phyloP scores from a whole-genome alignment of 2,888 invertebrate species.

The Pheosia tremula region DNA sequence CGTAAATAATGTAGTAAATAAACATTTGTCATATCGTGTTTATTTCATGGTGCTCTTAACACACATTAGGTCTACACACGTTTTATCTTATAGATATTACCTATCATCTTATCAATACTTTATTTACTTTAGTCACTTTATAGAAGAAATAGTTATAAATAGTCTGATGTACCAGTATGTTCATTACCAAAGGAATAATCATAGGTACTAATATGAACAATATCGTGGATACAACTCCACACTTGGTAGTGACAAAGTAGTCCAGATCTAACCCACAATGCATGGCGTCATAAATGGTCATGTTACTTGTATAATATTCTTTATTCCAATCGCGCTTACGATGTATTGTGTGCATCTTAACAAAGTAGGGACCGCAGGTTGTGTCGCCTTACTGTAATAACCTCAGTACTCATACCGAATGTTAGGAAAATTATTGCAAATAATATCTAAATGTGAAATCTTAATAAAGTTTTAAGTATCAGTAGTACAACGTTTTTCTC shows the following conservation, averaged over 20 bases:
- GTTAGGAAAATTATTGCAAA: too few species aligned
- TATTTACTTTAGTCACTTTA: slow-evolving; percentile 17
- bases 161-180: background rate
- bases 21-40: slow-evolving; percentile 24
- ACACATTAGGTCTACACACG: slow-evolving; percentile 12
- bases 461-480: too few species aligned
- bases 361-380: background rate
- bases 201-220: slow-evolving; percentile 7
- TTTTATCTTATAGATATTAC: slow-evolving; percentile 19
- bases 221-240: slow-evolving; percentile 32
- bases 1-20: slow-evolving; percentile 29
- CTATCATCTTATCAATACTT: slow-evolving; percentile 14
- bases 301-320: slow-evolving; percentile 13
- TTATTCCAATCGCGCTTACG: slow-evolving; percentile 10
- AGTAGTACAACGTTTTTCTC: too few species aligned
- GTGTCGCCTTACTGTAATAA: slow-evolving; percentile 10
- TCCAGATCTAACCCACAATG: slow-evolving; percentile 20
- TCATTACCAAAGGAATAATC: too few species aligned
- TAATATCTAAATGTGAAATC: too few species aligned
- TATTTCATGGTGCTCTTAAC: slow-evolving; percentile 25
- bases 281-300: slow-evolving; percentile 10
- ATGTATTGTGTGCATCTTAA: slow-evolving; percentile 4
- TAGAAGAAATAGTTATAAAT: slow-evolving; percentile 17
- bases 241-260: slow-evolving; percentile 22
- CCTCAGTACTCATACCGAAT: slow-evolving; percentile 5